Evolutionary conservation across 2,113 vertebrate species (phyloP), one percentile per base, ranked within the genome.

Genomic region (Progne subis): DNA sequence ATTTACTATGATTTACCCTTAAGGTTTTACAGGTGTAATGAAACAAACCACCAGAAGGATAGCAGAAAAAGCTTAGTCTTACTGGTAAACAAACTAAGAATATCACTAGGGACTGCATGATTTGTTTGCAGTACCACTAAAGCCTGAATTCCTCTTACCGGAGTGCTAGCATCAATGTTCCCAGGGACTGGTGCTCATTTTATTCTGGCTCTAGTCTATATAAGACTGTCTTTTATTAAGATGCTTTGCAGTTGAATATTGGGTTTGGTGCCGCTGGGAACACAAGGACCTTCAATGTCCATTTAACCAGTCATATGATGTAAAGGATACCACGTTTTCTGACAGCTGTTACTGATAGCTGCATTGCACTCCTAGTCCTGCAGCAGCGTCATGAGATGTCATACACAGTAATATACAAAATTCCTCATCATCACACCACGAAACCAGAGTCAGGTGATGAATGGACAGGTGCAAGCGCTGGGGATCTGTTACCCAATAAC

Each of bases 201-300:
- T 61, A 57, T 50, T 84, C 69, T 47, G 34, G 8, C 23, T 89
- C 25, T 52, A 29, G 19, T 24, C 18, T 18, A 52, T 31, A 1
- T 7, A 60, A 26, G 14, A 59, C 60, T 12, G 23, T 39, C 9
- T 59, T 81, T n/a, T n/a, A 34, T n/a, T 49, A 63, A 34, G 50
- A 50, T 4, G 6, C 28, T 82, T 49, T 37, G 4, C 28, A 49
- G 60, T 4, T 80, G 11, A 92, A 20, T 53, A 86, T 57, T 21
- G 7, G 15, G 31, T 79, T 46, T 50, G 44, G 37, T 19, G 12
- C 39, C 70, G 37, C 5, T 5, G 6, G 44, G 39, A 71, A 34
- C 0, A 0, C 65, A 82, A 79, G 13, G n/a, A 44, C 39, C 41
- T 65, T 85, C 59, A 65, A 31, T 1, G 4, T 12, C 11, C 21